Evolutionary conservation across 2,113 vertebrate genomes (phyloP).

Genomic region (western clawed frog (Xenopus tropicalis)): DNA sequence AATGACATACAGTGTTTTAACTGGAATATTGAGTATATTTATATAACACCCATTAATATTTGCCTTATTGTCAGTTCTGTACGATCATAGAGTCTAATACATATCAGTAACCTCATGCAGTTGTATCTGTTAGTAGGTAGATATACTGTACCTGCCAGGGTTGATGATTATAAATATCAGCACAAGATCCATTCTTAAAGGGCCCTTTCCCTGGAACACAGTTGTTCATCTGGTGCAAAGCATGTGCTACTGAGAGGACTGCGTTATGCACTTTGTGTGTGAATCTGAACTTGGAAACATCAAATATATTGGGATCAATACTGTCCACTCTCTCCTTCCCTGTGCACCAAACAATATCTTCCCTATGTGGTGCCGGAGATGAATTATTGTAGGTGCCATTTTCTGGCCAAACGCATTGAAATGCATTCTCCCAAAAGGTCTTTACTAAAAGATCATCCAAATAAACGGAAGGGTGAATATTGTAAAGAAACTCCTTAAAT

Average conservation of each 20-base stretch:
- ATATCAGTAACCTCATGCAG: no score
- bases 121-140: no score
- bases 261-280: constrained; percentile 28
- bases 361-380: background rate
- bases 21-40: no score
- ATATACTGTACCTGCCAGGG: constrained; percentile 29
- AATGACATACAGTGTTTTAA: no score
- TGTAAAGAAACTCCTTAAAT: constrained; percentile 34
- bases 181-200: constrained; percentile 28
- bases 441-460: constrained; percentile 25
- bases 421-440: constrained; percentile 32
- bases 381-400: background rate
- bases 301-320: constrained; percentile 25
- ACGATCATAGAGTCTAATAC: no score
- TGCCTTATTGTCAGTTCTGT: no score
- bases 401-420: constrained; percentile 18
- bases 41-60: no score
- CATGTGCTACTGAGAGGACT: constrained; percentile 19
- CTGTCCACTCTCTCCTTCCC: constrained; percentile 21
- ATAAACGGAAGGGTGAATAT: constrained; percentile 15
- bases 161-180: constrained; percentile 18
- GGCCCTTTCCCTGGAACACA: constrained; percentile 22
- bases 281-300: constrained; percentile 25
- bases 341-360: constrained; percentile 13
- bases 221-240: constrained; percentile 21